These are phyloP conservation scores for Emys orbicularis DNA, from an alignment of 2,797 vertebrate species.

Conservation along the genomic window DNA sequence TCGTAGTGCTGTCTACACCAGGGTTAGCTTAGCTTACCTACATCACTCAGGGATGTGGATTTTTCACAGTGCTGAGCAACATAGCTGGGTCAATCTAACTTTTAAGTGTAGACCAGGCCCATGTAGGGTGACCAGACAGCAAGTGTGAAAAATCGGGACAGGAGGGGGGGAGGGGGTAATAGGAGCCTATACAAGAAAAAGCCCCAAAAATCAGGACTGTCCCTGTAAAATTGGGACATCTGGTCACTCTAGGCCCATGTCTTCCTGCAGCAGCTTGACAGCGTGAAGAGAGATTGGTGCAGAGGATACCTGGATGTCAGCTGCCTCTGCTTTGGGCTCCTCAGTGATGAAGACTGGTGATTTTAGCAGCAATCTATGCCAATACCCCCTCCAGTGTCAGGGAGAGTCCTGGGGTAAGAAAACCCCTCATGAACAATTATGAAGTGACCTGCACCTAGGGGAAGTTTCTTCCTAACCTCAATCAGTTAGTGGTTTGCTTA, in stretches of 20 bases:
- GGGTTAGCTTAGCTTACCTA: background rate
- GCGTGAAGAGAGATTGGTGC: background rate
- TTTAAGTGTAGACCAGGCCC: background rate
- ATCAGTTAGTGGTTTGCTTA: background rate
- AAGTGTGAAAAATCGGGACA: too few relatives aligned
- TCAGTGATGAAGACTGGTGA: background rate
- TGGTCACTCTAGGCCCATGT: background rate
- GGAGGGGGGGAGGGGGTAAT: too few relatives aligned
- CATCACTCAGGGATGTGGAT: background rate
- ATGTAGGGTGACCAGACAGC: background rate
- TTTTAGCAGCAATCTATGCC: background rate
- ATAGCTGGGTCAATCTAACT: background rate
- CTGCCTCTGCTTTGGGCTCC: background rate
- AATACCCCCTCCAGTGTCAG: background rate
- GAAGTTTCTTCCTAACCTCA: background rate
- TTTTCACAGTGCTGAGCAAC: background rate
- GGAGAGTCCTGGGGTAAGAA: background rate
- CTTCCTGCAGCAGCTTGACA: rapidly evolving
- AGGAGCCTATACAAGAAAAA: too few relatives aligned
- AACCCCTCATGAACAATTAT: background rate
- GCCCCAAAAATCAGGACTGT: too few relatives aligned
- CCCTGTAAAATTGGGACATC: too few relatives aligned
- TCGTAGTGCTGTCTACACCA: background rate
- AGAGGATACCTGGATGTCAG: background rate
- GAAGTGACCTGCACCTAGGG: background rate